A percentile compares a stretch with the other conserved stretches of the same genome.
Conservation (phyloP, 2,797 vertebrate genomes). For the Sciurus vulgaris region DNA sequence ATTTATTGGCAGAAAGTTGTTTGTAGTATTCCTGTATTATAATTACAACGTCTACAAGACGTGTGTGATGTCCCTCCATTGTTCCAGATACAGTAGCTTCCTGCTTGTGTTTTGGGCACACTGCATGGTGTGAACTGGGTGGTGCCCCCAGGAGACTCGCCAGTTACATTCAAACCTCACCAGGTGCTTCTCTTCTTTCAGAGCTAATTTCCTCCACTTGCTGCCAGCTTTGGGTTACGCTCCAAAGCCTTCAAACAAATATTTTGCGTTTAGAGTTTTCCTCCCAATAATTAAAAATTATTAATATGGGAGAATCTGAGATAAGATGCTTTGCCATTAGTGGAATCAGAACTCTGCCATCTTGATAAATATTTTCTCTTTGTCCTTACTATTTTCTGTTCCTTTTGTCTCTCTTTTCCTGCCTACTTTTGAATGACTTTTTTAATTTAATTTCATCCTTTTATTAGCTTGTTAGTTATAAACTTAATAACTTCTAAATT, state of each 20-base stretch:
- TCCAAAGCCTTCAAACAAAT: neutral
- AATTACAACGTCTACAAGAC: neutral
- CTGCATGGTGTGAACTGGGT: neutral
- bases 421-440: neutral
- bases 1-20: neutral
- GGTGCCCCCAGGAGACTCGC: neutral
- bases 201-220: neutral
- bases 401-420: neutral
- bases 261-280: neutral
- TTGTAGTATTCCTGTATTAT: neutral
- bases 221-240: neutral
- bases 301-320: neutral
- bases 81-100: neutral
- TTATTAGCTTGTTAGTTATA: slow-evolving; percentile 1
- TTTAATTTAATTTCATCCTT: neutral
- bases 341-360: neutral
- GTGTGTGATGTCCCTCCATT: neutral
- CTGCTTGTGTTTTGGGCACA: neutral
- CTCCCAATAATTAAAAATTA: neutral
- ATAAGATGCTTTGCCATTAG: neutral
- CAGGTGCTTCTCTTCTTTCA: neutral
- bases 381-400: neutral
- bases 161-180: neutral
- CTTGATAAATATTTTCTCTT: neutral
- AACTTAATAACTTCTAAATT: neutral